Evolutionary conservation across 2,888 invertebrate genomes (phyloP), one percentile per base, ranked within the genome.

Genomic region (Syritta pipiens): DNA sequence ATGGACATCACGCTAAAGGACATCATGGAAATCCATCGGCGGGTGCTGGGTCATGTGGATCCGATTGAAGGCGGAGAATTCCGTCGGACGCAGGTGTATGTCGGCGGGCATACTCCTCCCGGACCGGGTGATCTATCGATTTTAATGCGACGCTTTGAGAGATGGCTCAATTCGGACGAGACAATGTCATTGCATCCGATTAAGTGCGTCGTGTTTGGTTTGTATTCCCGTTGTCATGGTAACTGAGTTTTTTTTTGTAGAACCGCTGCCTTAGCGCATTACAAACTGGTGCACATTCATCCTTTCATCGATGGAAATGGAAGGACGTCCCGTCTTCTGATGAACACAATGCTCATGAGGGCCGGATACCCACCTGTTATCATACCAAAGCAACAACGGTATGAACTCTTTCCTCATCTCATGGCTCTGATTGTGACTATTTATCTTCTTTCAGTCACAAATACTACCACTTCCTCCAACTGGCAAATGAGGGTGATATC

Each of bases 301-400:
- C 99, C 99, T 0, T 99, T 99, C 89, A 92, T 94, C 1, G 98
- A 99, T 88, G 98, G 99, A 48, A 99, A 99, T 86, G 99, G 98
- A 0, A 92, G 99, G 85, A 98, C 98, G 0, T 97, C 97, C 9
- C 92, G 99, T 22, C 91, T 99, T 19, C 91, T 99, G 1, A 98
- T 99, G 98, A 99, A 99, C 89, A 92, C 97, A 83, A 93, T 99
- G 81, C 91, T 99, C 26, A 96, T 99, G 95, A 95, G 94, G 88
- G 96, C 96, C 0, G 98, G 98, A 0, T 99, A 95, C 89, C 98
- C 98, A 0, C 98, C 98, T 0, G 96, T 98, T 9, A 97, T 97
- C 82, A 95, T 98, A 81, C 93, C 95, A 62, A 97, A 97, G 86
- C 95, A 97, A 83, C 94, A 95, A 85, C 90, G 91, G 90, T 90